phyloP scores from a whole-genome alignment of 1,140 invertebrate species.

The Drosophila ambigua region DNA sequence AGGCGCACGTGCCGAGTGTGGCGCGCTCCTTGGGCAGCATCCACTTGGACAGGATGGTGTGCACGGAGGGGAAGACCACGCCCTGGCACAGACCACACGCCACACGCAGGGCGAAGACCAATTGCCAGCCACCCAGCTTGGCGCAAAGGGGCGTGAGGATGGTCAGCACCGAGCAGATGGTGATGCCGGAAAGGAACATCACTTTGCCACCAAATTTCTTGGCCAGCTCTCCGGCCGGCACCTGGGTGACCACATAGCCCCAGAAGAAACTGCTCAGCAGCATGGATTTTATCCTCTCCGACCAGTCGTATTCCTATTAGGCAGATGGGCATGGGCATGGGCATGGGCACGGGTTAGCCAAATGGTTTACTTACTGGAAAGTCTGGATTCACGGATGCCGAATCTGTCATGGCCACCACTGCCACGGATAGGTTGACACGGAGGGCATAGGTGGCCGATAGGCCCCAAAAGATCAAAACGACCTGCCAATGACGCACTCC shows the following conservation, averaged over 20 bases:
- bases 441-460: constrained; percentile 86
- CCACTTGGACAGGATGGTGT: constrained; percentile 93
- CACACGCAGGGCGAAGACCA: constrained; percentile 87
- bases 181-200: constrained; percentile 86
- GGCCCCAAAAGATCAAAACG: constrained; percentile 86
- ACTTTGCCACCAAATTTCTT: constrained; percentile 87
- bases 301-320: constrained; percentile 85
- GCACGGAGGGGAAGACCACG: constrained; percentile 90
- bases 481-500: constrained; percentile 88
- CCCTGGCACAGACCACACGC: constrained; percentile 91
- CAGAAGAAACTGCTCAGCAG: constrained; percentile 88
- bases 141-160: constrained; percentile 83
- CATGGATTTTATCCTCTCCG: constrained; percentile 84
- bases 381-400: constrained; percentile 57
- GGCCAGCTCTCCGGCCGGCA: constrained; percentile 89
- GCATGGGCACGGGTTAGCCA: too few relatives aligned
- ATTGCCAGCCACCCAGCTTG: constrained; percentile 85
- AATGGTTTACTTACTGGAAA: constrained; percentile 68
- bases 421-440: constrained; percentile 88
- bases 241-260: constrained; percentile 85
- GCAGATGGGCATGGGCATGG: neutral
- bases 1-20: constrained; percentile 85
- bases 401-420: constrained; percentile 84
- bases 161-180: constrained; percentile 84
- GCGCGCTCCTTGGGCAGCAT: constrained; percentile 86